Percentiles rank a stretch among this genome's conserved stretches.
Conservation (phyloP, 1,140 invertebrate genomes). For the Zeugodacus cucurbitae region DNA sequence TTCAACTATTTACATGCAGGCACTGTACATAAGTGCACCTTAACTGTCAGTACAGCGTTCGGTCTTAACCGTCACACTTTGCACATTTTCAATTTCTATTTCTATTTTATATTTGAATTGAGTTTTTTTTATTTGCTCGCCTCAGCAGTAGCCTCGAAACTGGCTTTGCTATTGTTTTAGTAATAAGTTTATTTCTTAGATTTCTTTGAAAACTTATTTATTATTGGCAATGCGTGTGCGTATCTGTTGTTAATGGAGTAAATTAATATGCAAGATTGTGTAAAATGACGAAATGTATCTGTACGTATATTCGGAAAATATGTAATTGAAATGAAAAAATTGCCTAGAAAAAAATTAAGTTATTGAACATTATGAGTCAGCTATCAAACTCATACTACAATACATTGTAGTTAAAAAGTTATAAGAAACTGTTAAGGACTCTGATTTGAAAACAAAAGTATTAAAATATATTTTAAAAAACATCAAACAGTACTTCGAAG, state of each 20-base stretch:
- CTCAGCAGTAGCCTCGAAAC: not conserved
- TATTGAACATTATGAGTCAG: not conserved
- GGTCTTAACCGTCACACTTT: no score
- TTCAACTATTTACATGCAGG: not conserved
- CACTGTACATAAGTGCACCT: not conserved
- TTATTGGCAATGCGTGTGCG: not conserved
- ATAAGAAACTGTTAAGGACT: no score
- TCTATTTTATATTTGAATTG: not conserved
- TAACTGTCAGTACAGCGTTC: not conserved
- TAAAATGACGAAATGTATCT: slow-evolving; percentile 4
- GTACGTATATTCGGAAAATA: not conserved
- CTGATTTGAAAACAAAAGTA: no score
- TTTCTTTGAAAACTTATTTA: not conserved
- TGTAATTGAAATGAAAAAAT: not conserved
- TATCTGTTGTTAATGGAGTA: not conserved
- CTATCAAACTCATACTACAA: not conserved
- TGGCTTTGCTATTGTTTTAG: not conserved
- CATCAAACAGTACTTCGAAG: no score
- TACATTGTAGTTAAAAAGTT: no score
- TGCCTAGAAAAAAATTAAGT: not conserved
- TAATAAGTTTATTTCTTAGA: not conserved
- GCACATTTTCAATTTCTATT: not conserved
- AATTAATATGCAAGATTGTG: not conserved
- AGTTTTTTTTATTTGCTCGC: not conserved
- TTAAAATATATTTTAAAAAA: no score